phyloP scores from a whole-genome alignment of 1,140 invertebrate species.

The Zaprionus ornatus region DNA sequence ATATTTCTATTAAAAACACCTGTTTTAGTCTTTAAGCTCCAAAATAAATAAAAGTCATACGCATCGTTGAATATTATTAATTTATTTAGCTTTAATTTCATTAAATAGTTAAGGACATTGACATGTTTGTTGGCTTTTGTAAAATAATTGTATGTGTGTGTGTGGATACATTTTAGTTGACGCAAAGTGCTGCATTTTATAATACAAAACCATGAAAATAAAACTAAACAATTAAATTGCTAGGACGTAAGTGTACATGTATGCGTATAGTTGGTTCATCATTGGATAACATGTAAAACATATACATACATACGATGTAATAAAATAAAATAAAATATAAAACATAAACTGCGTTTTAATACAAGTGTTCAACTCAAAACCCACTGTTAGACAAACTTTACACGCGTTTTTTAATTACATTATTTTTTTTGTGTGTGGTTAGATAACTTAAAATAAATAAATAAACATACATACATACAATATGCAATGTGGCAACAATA shows the following conservation, averaged over 20 bases:
- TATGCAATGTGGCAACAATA: constrained; percentile 80
- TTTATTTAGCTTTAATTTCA: constrained; percentile 80
- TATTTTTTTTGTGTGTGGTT: constrained; percentile 50
- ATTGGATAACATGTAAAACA: constrained; percentile 57
- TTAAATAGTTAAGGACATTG: constrained; percentile 82
- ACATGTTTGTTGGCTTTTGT: constrained; percentile 73
- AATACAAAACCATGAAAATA: constrained; percentile 55
- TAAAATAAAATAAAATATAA: constrained; percentile 17
- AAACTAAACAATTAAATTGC: constrained; percentile 80
- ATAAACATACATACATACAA: constrained; percentile 79
- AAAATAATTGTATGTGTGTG: constrained; percentile 55
- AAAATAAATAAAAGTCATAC: neutral
- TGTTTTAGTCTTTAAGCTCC: too few species aligned
- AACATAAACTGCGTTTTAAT: constrained; percentile 68
- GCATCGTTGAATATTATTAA: constrained; percentile 61
- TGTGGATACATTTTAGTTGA: constrained; percentile 42
- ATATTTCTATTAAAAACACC: too few species aligned
- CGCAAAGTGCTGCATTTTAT: constrained; percentile 49
- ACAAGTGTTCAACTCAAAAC: constrained; percentile 63
- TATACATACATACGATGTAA: constrained; percentile 37
- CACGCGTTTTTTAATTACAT: constrained; percentile 28
- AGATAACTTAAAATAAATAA: constrained; percentile 71
- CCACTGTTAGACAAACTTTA: constrained; percentile 63
- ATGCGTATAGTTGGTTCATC: constrained; percentile 28
- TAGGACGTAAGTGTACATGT: constrained; percentile 64